A percentile compares a stretch with the other conserved stretches of the same genome.
These are phyloP conservation scores for Pediacus dermestoides DNA, from an alignment of 2,888 invertebrate genomes.

Conservation along the genomic window DNA sequence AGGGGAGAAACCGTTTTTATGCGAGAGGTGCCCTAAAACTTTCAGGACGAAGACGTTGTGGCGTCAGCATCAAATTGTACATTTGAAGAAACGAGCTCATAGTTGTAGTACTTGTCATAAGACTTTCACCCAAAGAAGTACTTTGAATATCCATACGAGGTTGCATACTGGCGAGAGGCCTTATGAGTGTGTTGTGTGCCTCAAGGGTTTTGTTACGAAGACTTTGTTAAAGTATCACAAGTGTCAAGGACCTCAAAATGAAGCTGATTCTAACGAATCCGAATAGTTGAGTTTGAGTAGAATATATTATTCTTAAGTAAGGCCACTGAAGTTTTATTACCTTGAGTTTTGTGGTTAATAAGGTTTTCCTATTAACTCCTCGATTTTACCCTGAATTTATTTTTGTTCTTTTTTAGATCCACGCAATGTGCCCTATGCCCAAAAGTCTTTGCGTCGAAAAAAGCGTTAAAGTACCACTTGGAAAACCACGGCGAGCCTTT, in stretches of 20 bases:
- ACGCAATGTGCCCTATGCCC: slow-evolving; percentile 10
- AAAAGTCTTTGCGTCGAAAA: slow-evolving; percentile 11
- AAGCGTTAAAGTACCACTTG: slow-evolving; percentile 16
- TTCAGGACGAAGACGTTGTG: slow-evolving; percentile 46
- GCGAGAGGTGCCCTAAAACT: slow-evolving; percentile 48
- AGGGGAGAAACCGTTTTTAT: slow-evolving; percentile 31
- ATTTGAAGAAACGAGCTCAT: slow-evolving; percentile 21
- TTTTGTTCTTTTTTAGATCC: too few species aligned
- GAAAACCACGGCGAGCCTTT: slow-evolving; percentile 16
- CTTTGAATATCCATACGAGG: slow-evolving; percentile 24
- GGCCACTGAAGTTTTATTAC: too few species aligned
- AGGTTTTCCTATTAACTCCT: too few species aligned
- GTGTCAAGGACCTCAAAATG: slow-evolving; percentile 18
- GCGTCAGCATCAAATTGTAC: slow-evolving; percentile 23
- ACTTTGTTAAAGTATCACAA: slow-evolving; percentile 46
- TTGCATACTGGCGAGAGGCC: slow-evolving; percentile 27
- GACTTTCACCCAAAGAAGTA: slow-evolving; percentile 16
- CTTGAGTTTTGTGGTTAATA: too few species aligned
- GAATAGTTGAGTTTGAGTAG: too few species aligned
- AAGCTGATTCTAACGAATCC: slow-evolving; percentile 12
- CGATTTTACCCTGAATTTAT: too few species aligned
- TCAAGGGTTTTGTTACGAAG: slow-evolving; percentile 55
- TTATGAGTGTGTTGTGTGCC: slow-evolving; percentile 40
- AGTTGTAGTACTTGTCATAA: slow-evolving; percentile 18
- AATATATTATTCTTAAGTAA: too few species aligned